Conservation (phyloP, 1,140 invertebrate genomes). For the Bombyx mori region ASM3026992v2 NC_085107.1:19423001-19423500, state of each 20-base stretch:
- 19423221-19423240: too few species aligned
- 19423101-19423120: conserved; percentile 69
- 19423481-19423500: too few species aligned
- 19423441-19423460: background rate
- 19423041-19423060: background rate
- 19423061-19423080: background rate
- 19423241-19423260: conserved; percentile 8
- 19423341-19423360: background rate
- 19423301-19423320: conserved; percentile 8
- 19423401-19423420: too few species aligned
- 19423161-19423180: conserved; percentile 74
- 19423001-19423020: background rate
- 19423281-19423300: conserved; percentile 19
- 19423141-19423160: conserved; percentile 80
- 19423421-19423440: background rate
- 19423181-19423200: conserved; percentile 61
- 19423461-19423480: too few species aligned
- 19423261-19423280: conserved; percentile 28
- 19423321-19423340: background rate
- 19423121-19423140: conserved; percentile 59
- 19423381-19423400: too few species aligned
- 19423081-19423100: background rate
- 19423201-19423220: conserved; percentile 12
- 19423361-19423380: too few species aligned
- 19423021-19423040: background rate